A percentile compares a stretch with the other conserved stretches of the same genome.
Evolutionary conservation across 2,888 invertebrate genomes (phyloP).

Genomic region (Oxystoma pomonae): DNA sequence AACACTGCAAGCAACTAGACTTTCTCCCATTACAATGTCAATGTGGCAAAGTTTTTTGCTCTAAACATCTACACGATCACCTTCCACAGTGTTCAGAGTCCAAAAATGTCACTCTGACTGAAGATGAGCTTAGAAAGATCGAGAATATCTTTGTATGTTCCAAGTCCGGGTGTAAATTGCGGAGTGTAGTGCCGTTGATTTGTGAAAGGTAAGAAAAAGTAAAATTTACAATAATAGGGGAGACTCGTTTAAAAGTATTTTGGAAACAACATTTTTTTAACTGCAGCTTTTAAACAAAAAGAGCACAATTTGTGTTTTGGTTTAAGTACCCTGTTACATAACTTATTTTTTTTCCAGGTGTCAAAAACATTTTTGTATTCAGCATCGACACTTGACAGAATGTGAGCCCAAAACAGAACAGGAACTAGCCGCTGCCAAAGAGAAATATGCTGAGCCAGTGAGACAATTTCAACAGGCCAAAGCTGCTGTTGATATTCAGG

Average conservation of each 20-base stretch:
- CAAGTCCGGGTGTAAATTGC: constrained; percentile 54
- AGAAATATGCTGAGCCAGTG: constrained; percentile 57
- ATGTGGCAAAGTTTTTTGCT: constrained; percentile 62
- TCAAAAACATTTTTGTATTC: constrained; percentile 64
- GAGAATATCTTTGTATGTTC: constrained; percentile 53
- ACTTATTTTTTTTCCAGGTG: constrained; percentile 50
- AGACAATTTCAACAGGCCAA: constrained; percentile 61
- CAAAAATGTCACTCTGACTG: constrained; percentile 23
- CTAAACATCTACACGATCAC: constrained; percentile 59
- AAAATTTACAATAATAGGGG: too few species aligned
- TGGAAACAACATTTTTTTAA: too few species aligned
- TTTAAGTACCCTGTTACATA: too few species aligned
- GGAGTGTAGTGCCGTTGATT: constrained; percentile 59
- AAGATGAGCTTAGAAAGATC: constrained; percentile 31
- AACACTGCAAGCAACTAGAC: constrained; percentile 63
- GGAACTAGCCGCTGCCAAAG: constrained; percentile 53
- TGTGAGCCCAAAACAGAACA: constrained; percentile 48
- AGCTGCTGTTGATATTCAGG: constrained; percentile 58
- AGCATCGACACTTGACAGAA: constrained; percentile 53
- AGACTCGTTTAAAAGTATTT: too few species aligned
- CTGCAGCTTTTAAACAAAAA: too few species aligned
- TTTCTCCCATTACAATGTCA: constrained; percentile 67
- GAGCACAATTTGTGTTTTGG: too few species aligned
- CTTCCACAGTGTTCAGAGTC: constrained; percentile 51
- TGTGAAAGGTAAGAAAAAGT: constrained; percentile 60